Percentiles rank a stretch among this genome's conserved stretches.
Conservation (phyloP, 1,140 invertebrate genomes). For the Drosophila sturtevanti region DNA sequence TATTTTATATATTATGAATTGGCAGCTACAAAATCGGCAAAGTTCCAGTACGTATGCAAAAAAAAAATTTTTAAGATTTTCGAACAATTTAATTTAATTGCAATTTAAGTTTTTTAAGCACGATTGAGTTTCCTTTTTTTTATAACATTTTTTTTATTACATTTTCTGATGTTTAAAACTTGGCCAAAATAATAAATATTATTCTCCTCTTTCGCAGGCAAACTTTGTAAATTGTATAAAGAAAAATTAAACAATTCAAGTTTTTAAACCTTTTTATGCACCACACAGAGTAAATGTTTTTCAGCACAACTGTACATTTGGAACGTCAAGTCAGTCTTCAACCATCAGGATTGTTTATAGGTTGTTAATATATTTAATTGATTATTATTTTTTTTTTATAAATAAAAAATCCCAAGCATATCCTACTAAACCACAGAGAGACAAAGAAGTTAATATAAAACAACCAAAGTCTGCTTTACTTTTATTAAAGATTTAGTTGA, state of each 20-base stretch:
- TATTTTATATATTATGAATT: constrained; percentile 37
- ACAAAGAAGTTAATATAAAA: constrained; percentile 33
- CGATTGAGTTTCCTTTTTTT: constrained; percentile 34
- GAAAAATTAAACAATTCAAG: constrained; percentile 20
- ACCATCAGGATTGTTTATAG: constrained; percentile 47
- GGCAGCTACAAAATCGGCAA: constrained; percentile 66
- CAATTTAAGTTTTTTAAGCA: constrained; percentile 44
- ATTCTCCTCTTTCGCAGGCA: constrained; percentile 67
- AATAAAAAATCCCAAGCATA: constrained; percentile 52
- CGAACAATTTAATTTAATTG: constrained; percentile 39
- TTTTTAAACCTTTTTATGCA: constrained; percentile 69
- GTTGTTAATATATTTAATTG: constrained; percentile 49
- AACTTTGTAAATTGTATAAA: constrained; percentile 65
- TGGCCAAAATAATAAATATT: constrained; percentile 40
- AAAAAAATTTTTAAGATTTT: constrained; percentile 12
- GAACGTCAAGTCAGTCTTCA: constrained; percentile 31
- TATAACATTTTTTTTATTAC: constrained; percentile 16
- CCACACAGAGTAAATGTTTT: constrained; percentile 59
- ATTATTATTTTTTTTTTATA: constrained; percentile 20
- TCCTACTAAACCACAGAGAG: constrained; percentile 47
- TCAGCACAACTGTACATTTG: constrained; percentile 56
- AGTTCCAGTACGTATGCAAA: constrained; percentile 60
- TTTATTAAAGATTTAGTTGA: constrained; percentile 27
- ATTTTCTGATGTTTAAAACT: not conserved
- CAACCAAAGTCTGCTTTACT: constrained; percentile 66